Conservation (phyloP, 2,113 vertebrate species). For the Gymnobelideus leadbeateri region DNA sequence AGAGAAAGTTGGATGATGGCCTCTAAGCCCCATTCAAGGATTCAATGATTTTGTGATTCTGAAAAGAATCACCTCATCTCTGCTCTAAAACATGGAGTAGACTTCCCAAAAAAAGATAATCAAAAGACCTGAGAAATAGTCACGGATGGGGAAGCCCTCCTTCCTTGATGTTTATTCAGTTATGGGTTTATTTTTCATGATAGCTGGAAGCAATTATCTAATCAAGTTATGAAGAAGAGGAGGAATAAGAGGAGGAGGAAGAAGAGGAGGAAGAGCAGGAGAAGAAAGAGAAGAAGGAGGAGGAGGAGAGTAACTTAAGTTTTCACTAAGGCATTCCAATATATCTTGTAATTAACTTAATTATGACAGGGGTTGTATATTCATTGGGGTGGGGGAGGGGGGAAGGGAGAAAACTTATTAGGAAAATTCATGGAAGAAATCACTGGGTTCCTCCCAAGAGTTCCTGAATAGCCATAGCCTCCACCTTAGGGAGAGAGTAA, state of each 20-base stretch:
- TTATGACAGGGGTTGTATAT: neutral
- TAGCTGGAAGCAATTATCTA: neutral
- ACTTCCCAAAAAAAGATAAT: neutral
- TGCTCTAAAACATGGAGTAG: neutral
- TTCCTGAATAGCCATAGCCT: neutral
- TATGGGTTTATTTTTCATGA: neutral
- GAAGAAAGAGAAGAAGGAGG: neutral
- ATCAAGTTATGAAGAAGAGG: neutral
- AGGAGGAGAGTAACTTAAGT: neutral
- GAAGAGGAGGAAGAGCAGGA: neutral
- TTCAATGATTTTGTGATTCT: neutral
- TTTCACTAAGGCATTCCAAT: neutral
- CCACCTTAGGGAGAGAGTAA: neutral
- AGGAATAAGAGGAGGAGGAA: neutral
- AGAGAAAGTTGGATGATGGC: neutral
- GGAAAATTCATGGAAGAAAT: neutral
- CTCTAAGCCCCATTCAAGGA: neutral
- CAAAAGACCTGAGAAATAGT: neutral
- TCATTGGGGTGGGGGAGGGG: rapidly evolving
- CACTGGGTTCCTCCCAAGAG: neutral
- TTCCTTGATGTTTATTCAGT: neutral
- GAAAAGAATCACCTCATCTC: neutral
- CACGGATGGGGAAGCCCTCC: neutral
- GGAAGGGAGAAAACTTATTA: neutral
- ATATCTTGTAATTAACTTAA: neutral